A percentile compares a stretch with the other conserved stretches of the same genome.
phyloP scores from a whole-genome alignment of 2,113 vertebrate genomes.

The Litocranius walleri region DNA sequence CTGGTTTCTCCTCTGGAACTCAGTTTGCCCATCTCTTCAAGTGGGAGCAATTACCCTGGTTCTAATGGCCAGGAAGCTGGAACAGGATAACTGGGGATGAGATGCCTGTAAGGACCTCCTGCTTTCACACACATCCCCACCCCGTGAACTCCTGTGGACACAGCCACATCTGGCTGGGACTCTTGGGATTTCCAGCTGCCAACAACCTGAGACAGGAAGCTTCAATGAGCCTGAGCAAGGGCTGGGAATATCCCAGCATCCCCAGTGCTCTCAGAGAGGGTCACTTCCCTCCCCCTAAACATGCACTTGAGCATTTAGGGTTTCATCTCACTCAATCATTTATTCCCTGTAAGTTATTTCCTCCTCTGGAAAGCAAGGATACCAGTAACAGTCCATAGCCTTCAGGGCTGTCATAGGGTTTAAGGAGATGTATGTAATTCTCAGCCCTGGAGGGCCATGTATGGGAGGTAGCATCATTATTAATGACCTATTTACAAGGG shows the following conservation, averaged over 20 bases:
- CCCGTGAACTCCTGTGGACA: neutral
- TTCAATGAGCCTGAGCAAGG: neutral
- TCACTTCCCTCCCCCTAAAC: neutral
- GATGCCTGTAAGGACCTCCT: neutral
- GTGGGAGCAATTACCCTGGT: neutral
- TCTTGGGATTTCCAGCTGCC: neutral
- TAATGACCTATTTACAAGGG: neutral
- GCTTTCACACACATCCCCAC: too few relatives aligned
- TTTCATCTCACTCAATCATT: neutral
- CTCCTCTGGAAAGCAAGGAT: neutral
- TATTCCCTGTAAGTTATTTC: neutral
- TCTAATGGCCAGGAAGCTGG: neutral
- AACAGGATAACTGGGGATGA: neutral
- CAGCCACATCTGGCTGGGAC: neutral
- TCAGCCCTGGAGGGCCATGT: rapidly evolving
- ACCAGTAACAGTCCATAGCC: neutral
- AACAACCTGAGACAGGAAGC: neutral
- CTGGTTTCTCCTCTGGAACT: neutral
- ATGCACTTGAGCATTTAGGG: neutral
- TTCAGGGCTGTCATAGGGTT: neutral
- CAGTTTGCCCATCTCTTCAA: neutral
- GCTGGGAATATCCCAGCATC: neutral
- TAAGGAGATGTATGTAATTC: neutral
- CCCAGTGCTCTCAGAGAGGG: neutral
- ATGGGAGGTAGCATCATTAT: neutral